These are phyloP conservation scores for Margarornis squamiger DNA, from an alignment of 2,797 vertebrate species.

Conservation along the genomic window DNA sequence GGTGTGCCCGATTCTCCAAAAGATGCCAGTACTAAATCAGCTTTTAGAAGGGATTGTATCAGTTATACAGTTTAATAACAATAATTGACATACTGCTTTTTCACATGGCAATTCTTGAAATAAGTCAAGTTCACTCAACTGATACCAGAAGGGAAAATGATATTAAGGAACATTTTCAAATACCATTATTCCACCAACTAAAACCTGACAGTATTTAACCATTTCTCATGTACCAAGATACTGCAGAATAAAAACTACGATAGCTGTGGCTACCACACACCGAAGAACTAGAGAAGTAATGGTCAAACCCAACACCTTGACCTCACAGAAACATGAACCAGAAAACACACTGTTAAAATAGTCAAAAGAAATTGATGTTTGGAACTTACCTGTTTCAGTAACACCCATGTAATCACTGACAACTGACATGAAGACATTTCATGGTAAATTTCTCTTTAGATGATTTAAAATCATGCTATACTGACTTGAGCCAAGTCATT, in stretches of 20 bases:
- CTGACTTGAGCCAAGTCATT: conserved; percentile 1
- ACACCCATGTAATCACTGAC: neutral
- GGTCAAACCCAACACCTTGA: neutral
- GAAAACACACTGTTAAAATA: neutral
- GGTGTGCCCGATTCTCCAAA: neutral
- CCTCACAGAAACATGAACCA: neutral
- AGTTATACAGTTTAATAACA: neutral
- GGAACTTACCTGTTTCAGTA: neutral
- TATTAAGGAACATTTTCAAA: neutral
- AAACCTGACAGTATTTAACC: neutral
- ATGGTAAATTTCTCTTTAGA: neutral
- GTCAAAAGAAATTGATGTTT: neutral
- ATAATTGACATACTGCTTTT: neutral
- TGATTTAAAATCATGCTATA: neutral
- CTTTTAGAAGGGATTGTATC: neutral
- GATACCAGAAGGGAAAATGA: neutral
- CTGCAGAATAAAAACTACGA: neutral
- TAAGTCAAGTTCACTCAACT: neutral
- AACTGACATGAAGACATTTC: neutral
- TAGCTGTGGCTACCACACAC: neutral
- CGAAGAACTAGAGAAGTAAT: neutral
- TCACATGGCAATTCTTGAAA: neutral
- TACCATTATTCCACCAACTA: neutral
- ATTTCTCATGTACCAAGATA: neutral
- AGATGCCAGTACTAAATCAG: neutral